These are phyloP conservation scores for Seriola dumerili DNA, from an alignment of 2,113 vertebrate species.

Conservation along the genomic window DNA sequence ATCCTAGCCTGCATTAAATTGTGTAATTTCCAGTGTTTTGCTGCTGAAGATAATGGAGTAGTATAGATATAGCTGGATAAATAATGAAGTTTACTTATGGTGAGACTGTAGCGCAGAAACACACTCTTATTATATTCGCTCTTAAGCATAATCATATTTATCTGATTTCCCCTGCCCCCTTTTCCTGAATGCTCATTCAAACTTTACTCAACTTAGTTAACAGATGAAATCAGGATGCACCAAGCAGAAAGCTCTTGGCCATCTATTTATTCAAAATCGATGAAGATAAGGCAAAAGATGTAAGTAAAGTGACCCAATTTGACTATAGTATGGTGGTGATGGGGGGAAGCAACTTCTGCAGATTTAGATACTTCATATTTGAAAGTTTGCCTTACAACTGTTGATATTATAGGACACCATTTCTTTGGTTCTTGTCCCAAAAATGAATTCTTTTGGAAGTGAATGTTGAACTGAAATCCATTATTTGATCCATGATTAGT, in stretches of 20 bases:
- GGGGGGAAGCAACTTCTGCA: background rate
- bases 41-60: constrained; percentile 13
- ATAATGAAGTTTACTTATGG: constrained; percentile 11
- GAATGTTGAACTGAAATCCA: background rate
- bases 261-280: constrained; percentile 33
- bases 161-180: constrained; percentile 1
- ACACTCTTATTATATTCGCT: constrained; percentile 9
- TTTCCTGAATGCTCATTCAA: constrained; percentile 30
- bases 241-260: background rate
- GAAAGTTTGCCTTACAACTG: background rate
- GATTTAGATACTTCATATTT: background rate
- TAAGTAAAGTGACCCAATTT: constrained; percentile 1
- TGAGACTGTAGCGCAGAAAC: background rate
- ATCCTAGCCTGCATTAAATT: constrained; percentile 3
- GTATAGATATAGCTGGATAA: constrained; percentile 6
- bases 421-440: background rate
- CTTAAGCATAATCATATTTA: constrained; percentile 10
- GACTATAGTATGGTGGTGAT: background rate
- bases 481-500: background rate
- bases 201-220: constrained; percentile 15
- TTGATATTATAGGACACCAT: background rate
- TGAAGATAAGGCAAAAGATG: background rate
- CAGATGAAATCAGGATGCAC: constrained; percentile 9
- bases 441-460: background rate
- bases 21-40: constrained; percentile 3